These are phyloP conservation scores for Drusus annulatus DNA, from an alignment of 1,140 invertebrate species.

Conservation along the genomic window DNA sequence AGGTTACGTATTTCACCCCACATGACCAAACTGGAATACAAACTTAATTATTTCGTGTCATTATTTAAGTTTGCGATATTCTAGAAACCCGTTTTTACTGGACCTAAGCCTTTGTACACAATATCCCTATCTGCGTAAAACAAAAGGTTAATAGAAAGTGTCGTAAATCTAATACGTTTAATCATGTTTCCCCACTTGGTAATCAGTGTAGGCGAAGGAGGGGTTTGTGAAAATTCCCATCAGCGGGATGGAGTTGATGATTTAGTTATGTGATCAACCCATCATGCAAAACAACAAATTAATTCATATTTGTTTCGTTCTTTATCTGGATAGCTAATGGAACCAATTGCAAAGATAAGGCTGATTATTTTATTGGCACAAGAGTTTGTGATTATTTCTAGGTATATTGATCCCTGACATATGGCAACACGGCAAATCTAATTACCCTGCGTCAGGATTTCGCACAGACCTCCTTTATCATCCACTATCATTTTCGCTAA, in stretches of 20 bases:
- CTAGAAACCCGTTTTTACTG: too few relatives aligned
- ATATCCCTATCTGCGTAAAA: too few relatives aligned
- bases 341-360: slow-evolving; percentile 33
- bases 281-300: slow-evolving; percentile 7
- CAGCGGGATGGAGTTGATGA: slow-evolving; percentile 12
- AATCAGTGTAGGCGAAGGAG: too few relatives aligned
- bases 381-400: slow-evolving; percentile 21
- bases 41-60: too few relatives aligned
- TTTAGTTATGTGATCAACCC: slow-evolving; percentile 28
- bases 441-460: background rate
- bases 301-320: slow-evolving; percentile 34
- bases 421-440: slow-evolving; percentile 20
- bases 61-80: too few relatives aligned
- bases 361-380: slow-evolving; percentile 27
- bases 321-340: slow-evolving; percentile 35
- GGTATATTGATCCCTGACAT: slow-evolving; percentile 30
- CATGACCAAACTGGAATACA: too few relatives aligned
- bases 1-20: too few relatives aligned
- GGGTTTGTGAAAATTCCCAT: background rate
- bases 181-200: too few relatives aligned
- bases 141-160: too few relatives aligned
- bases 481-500: background rate
- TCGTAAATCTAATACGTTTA: too few relatives aligned
- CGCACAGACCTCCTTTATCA: background rate
- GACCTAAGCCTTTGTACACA: too few relatives aligned